Evolutionary conservation across 2,888 invertebrate genomes (phyloP).

Genomic region (Melitaea athalia): DNA sequence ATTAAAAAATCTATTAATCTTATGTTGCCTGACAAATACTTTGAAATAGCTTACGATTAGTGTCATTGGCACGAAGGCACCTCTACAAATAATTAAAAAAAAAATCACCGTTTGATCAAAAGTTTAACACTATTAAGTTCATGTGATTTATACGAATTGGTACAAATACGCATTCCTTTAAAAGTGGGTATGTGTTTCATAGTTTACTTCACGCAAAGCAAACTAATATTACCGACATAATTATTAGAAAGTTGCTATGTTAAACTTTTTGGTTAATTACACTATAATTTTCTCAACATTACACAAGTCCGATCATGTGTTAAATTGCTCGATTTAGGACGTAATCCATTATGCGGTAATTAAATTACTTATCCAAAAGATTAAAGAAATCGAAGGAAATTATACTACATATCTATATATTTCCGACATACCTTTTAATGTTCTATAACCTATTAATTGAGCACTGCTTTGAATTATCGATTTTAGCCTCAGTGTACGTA

Average conservation of each 20-base stretch:
- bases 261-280: slow-evolving; percentile 9
- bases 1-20: too few relatives aligned
- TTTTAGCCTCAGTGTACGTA: background rate
- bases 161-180: slow-evolving; percentile 14
- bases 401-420: slow-evolving; percentile 10
- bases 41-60: too few relatives aligned
- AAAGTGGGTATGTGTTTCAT: slow-evolving; percentile 12
- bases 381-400: slow-evolving; percentile 28
- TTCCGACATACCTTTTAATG: slow-evolving; percentile 19
- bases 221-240: slow-evolving; percentile 17
- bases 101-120: background rate
- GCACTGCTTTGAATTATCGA: background rate
- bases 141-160: slow-evolving; percentile 13
- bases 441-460: background rate
- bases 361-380: slow-evolving; percentile 24
- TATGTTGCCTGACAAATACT: too few relatives aligned
- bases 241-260: slow-evolving; percentile 28
- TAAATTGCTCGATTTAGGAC: slow-evolving; percentile 30
- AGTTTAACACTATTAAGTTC: slow-evolving; percentile 1
- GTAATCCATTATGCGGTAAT: slow-evolving; percentile 23
- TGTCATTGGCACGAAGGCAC: too few relatives aligned
- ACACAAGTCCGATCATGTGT: slow-evolving; percentile 25
- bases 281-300: slow-evolving; percentile 15
- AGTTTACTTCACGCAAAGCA: slow-evolving; percentile 14
- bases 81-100: background rate